Base-by-base conservation (phyloP, 2,888 invertebrate genomes). In the Tanytarsus gracilentus region DNA sequence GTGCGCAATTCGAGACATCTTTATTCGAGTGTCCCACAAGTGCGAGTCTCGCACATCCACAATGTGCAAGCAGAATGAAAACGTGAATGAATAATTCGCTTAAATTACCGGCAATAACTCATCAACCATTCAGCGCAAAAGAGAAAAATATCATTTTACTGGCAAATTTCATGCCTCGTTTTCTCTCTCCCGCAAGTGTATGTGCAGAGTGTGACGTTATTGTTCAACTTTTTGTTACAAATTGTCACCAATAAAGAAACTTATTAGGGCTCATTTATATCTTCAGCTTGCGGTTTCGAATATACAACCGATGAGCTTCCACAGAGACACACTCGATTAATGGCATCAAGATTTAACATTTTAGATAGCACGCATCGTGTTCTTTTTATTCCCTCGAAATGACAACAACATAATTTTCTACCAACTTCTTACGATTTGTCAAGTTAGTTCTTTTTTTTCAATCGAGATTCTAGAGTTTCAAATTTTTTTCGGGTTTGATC, bases 191-290 rank as follows among this genome's bases (percentile, higher is more conserved):
- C 7, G 9, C 30, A 30, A 30, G 9, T 30, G 30, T 30, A 30
- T 30, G 30, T 25, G 49, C 44, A 44, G 18, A 18, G 26, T 18
- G 49, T 49, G 49, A 27, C 14, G 25, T 49, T 49, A 49, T 49
- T 49, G 49, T 49, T 49, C 49, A 49, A 52, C 25, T 52, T 33
- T 53, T 53, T 40, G 55, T 40, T 56, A 56, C 55, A 56, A 56
- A 56, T 56, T 56, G 55, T 56, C 55, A 56, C 40, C 55, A 25
- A 40, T 56, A 40, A 56, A 40, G 26, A 36, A 40, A 36, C 55
- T 56, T 39, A 56, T 26, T 21, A 23, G 25, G 14, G 33, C 25
- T 26, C 26, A 56, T 56, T 51, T 29, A 18, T 51, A 14, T 51
- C 14, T 51, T 27, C 30, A 25, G 5, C n/a, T n/a, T n/a, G n/a